These are phyloP conservation scores for Lymantria monacha DNA, from an alignment of 2,888 invertebrate genomes.

Conservation along the genomic window DNA sequence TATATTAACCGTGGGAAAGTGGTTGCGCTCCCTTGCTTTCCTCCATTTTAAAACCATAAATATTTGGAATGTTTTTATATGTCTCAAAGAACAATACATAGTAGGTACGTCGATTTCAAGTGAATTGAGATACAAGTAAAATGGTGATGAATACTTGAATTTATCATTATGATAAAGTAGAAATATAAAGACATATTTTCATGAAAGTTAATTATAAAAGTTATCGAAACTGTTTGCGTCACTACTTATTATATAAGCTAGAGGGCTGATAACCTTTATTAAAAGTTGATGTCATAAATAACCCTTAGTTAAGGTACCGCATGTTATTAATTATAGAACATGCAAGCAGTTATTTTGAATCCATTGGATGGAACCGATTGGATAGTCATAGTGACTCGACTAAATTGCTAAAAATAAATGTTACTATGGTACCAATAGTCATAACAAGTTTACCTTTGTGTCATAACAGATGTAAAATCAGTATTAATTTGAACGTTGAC, in stretches of 20 bases:
- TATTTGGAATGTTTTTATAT: too few relatives aligned
- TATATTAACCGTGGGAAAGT: too few relatives aligned
- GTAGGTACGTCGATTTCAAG: too few relatives aligned
- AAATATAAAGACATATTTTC: too few relatives aligned
- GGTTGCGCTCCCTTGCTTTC: too few relatives aligned
- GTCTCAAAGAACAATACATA: too few relatives aligned
- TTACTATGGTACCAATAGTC: conserved; percentile 59
- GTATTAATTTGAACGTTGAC: conserved; percentile 25
- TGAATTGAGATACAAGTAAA: too few relatives aligned
- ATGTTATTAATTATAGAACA: conserved; percentile 8
- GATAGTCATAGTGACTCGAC: conserved; percentile 48
- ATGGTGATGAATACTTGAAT: too few relatives aligned
- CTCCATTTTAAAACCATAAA: too few relatives aligned
- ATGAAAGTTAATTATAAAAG: too few relatives aligned
- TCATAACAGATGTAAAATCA: conserved; percentile 44
- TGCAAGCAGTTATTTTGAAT: conserved; percentile 15
- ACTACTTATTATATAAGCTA: neutral
- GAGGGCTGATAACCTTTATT: neutral
- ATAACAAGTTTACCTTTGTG: conserved; percentile 53
- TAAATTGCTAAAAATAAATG: conserved; percentile 39
- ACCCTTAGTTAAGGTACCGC: neutral
- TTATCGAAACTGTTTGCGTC: neutral
- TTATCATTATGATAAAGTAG: too few relatives aligned
- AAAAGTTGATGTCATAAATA: neutral
- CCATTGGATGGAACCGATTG: conserved; percentile 10